Evolutionary conservation across 2,888 invertebrate species (phyloP).

Genomic region (Papilio elwesi): DNA sequence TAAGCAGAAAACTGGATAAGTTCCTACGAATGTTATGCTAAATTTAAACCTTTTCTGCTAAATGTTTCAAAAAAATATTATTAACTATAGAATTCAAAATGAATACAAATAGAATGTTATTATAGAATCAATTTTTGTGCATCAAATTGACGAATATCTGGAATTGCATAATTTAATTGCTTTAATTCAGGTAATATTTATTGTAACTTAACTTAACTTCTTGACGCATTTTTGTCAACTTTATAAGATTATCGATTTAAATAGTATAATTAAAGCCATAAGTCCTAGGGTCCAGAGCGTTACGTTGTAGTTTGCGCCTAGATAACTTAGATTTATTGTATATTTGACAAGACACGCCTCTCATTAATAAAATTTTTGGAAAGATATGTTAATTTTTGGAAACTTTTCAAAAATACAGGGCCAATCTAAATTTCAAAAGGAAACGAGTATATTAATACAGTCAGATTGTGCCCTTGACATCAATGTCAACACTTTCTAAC

Average conservation of each 20-base stretch:
- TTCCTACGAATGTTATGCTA: slow-evolving; percentile 38
- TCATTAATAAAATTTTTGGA: neutral
- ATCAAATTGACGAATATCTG: slow-evolving; percentile 5
- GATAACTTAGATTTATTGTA: slow-evolving; percentile 50
- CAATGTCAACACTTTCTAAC: no score
- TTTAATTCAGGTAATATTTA: slow-evolving; percentile 13
- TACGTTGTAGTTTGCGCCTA: slow-evolving; percentile 55
- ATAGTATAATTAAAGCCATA: slow-evolving; percentile 47
- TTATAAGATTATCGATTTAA: slow-evolving; percentile 42
- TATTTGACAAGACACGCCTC: neutral
- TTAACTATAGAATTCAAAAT: neutral
- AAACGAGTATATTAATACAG: neutral
- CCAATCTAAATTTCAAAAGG: neutral
- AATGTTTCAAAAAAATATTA: slow-evolving; percentile 14
- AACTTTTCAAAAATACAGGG: neutral
- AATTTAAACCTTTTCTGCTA: slow-evolving; percentile 33
- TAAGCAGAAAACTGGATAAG: slow-evolving; percentile 37
- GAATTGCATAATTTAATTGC: slow-evolving; percentile 9
- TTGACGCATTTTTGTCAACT: slow-evolving; percentile 40
- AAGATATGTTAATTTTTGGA: no score
- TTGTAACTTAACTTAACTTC: slow-evolving; percentile 15
- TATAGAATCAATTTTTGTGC: neutral
- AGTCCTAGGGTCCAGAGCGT: slow-evolving; percentile 68
- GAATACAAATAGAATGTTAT: slow-evolving; percentile 12
- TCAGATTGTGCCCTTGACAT: neutral